Evolutionary conservation across 2,888 invertebrate genomes (phyloP).

Genomic region (Stenoptilia bipunctidactyla): DNA sequence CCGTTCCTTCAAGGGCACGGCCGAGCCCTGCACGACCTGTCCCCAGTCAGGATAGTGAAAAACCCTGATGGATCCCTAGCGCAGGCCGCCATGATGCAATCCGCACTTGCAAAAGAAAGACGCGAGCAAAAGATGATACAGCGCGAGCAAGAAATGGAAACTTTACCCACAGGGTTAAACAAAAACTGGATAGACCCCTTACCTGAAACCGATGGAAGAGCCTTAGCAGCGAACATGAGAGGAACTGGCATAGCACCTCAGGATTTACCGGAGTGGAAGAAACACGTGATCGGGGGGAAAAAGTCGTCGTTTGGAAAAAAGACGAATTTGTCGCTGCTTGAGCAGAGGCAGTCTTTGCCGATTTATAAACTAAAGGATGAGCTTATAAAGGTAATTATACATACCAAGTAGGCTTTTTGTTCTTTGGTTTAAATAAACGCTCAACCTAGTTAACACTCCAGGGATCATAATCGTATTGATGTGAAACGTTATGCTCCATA

Average conservation of each 20-base stretch:
- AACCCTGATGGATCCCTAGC: conserved; percentile 99
- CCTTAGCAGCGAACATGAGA: conserved; percentile 82
- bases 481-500: no score
- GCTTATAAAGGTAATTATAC: conserved; percentile 86
- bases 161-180: conserved; percentile 80
- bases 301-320: conserved; percentile 98
- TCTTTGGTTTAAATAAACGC: no score
- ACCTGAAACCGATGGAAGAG: conserved; percentile 83
- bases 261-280: conserved; percentile 99
- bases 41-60: conserved; percentile 95
- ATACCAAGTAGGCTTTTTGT: no score
- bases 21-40: conserved; percentile 89
- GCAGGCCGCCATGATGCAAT: conserved; percentile 99
- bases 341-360: conserved; percentile 95
- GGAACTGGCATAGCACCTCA: conserved; percentile 87
- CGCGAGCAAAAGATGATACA: conserved; percentile 97
- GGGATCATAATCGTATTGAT: no score
- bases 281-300: conserved; percentile 97
- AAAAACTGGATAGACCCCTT: conserved; percentile 98
- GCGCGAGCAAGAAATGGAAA: conserved; percentile 90
- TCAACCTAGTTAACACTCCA: no score
- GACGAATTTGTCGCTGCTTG: conserved; percentile 92
- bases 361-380: conserved; percentile 97
- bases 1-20: conserved; percentile 94
- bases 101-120: conserved; percentile 96